Base-by-base conservation (phyloP, 2,113 vertebrate species). In the Ammodytes marinus region DNA sequence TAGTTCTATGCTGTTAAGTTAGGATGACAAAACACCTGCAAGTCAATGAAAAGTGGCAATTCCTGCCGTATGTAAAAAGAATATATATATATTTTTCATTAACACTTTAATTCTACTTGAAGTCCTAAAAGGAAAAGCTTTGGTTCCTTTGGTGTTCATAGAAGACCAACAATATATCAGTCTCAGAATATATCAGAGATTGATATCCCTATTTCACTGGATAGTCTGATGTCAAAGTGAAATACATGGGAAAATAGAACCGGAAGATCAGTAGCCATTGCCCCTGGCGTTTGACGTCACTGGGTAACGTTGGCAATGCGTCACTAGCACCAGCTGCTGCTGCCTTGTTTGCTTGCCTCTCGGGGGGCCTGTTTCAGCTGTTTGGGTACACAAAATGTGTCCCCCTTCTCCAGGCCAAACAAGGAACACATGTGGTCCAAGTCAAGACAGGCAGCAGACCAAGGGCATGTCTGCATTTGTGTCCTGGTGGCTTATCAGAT, bases 251-350 rank as follows among this genome's bases (percentile, higher is more conserved):
- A 73, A 88, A 91, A 81, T 78, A 89, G 85, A 87, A 84, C 54
- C 42, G 15, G 72, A 88, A 69, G 79, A 87, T 75, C 60, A 80
- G 45, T 74, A 50, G 82, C 67, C 81, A 50, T 80, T 52, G 84
- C 86, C 80, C 57, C 65, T 57, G 82, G 89, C 40, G 47, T 87
- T 92, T 90, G 87, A 93, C 84, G 79, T 94, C 91, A 92, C 74
- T 19, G 47, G 61, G 78, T 81, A 85, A 80, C 72, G 79, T 74
- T 73, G 80, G 79, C 74, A 79, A 82, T 88, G 92, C 82, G 86
- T 94, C 93, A 94, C 60, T 53, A 74, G 86, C 82, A 88, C 91
- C 92, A 93, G 90, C 92, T 92, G 94, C 87, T 86, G 86, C 74
- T 49, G 84, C 85, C 82, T 86, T 70, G 77, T 84, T 74, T 69